Evolutionary conservation across 2,797 vertebrate species (phyloP).

Genomic region (Microhierax caerulescens): DNA sequence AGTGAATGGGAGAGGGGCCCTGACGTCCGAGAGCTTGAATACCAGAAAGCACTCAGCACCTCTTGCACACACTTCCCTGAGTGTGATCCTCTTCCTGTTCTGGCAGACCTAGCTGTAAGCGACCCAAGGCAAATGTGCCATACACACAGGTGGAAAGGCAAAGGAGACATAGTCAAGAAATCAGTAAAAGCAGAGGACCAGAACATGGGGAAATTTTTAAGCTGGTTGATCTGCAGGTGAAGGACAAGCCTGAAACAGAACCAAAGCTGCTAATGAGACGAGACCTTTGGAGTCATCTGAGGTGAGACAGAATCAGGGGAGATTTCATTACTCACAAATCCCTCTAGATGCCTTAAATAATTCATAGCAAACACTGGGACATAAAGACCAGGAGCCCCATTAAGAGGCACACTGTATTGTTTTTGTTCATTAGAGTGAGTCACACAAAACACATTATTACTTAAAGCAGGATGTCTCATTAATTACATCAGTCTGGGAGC

Average conservation of each 20-base stretch:
- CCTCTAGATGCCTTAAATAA: constrained; percentile 57
- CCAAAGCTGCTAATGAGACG: constrained; percentile 9
- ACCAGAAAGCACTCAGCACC: not conserved
- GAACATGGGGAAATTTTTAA: not conserved
- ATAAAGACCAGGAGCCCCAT: constrained; percentile 21
- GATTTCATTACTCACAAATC: constrained; percentile 45
- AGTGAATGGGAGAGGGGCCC: not conserved
- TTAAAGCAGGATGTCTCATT: constrained; percentile 20
- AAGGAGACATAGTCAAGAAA: not conserved
- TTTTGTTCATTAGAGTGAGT: constrained; percentile 47
- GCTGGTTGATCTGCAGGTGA: not conserved
- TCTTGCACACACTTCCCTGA: not conserved
- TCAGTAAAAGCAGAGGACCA: not conserved
- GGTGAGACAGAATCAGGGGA: constrained; percentile 32
- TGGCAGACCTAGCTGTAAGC: not conserved
- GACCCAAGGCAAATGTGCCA: not conserved
- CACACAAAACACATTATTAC: not conserved
- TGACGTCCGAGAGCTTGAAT: not conserved
- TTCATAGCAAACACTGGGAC: constrained; percentile 29
- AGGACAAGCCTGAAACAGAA: not conserved
- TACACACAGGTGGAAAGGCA: not conserved
- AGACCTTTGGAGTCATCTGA: constrained; percentile 19
- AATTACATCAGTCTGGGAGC: constrained; percentile 30
- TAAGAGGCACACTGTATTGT: not conserved
- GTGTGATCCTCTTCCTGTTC: not conserved